A percentile compares a stretch with the other conserved stretches of the same genome.
Evolutionary conservation across 2,113 vertebrate species (phyloP).

Genomic region (Chaetops frenatus): DNA sequence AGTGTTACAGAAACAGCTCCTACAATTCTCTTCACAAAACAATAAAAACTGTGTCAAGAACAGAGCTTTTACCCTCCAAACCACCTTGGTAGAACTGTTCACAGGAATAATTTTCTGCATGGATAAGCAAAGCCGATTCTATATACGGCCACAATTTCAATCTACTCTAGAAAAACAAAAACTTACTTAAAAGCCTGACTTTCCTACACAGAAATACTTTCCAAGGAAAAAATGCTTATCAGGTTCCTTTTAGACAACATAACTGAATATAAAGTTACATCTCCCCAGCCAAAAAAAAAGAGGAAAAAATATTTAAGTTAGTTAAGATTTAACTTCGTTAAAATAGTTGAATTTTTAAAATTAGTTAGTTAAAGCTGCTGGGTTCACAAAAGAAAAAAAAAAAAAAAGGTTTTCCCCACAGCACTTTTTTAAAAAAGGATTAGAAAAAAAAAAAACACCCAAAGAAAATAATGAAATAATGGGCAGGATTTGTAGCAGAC

Average conservation of each 20-base stretch:
- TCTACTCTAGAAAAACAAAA: not conserved
- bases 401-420: not conserved
- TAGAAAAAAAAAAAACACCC: not conserved
- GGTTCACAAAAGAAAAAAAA: not conserved
- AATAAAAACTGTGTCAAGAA: not conserved
- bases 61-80: constrained; percentile 28
- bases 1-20: not conserved
- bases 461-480: not conserved
- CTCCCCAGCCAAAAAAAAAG: not conserved
- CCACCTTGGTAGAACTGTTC: not conserved
- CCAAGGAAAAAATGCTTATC: not conserved
- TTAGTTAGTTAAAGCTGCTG: not conserved
- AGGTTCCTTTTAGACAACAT: not conserved
- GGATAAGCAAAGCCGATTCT: constrained; percentile 6
- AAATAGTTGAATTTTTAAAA: not conserved
- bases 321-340: not conserved
- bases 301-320: not conserved
- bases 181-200: not conserved
- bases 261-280: not conserved
- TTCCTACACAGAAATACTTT: not conserved
- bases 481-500: not conserved
- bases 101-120: not conserved
- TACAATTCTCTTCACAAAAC: not conserved
- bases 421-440: not conserved
- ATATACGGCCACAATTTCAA: not conserved